Base-by-base conservation (phyloP, 1,140 invertebrate genomes). In the Lepidostoma basale region DNA sequence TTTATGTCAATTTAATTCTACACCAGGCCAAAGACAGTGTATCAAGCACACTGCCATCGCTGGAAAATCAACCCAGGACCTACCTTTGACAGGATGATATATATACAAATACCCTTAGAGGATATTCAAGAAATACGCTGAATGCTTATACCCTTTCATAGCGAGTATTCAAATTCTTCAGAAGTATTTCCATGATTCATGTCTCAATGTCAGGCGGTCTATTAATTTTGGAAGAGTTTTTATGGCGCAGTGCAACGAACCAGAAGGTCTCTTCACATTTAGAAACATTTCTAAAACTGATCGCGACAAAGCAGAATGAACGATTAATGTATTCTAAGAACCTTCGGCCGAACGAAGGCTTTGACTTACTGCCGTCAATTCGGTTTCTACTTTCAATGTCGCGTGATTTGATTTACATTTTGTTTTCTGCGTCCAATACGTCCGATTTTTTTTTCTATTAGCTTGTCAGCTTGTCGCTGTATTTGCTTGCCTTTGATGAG, bases 141-240 rank as follows among this genome's bases (percentile, higher is more conserved):
- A n/a, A n/a, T n/a, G n/a, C n/a, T 33, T 33, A 18, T 33, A 9
- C 52, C 52, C 52, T 56, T 56, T 56, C 28, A 36, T 10, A 33
- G n/a, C 28, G 3, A 23, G 14, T 56, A 52, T 39, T 56, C 3
- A 36, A 39, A 56, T 33, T 36, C 36, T 16, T 3, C n/a, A 52
- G 8, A 8, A 33, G 1, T 23, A 10, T 33, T 56, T 56, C 20
- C 44, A 9, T 9, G n/a, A 56, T 56, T 22, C 8, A 14, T 18
- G 14, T 23, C 16, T 56, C 52, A 56, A 26, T 33, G 52, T 56
- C 30, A 10, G 8, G 33, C 18, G 14, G 30, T 2, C 52, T 36
- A 56, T 56, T 56, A 56, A 56, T 56, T n/a, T 36, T 56, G 16
- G 52, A 56, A 5, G 52, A 56, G 33, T 56, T 56, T 56, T 56